These are phyloP conservation scores for Petromus typicus DNA, from an alignment of 2,113 vertebrate species.

Conservation along the genomic window DNA sequence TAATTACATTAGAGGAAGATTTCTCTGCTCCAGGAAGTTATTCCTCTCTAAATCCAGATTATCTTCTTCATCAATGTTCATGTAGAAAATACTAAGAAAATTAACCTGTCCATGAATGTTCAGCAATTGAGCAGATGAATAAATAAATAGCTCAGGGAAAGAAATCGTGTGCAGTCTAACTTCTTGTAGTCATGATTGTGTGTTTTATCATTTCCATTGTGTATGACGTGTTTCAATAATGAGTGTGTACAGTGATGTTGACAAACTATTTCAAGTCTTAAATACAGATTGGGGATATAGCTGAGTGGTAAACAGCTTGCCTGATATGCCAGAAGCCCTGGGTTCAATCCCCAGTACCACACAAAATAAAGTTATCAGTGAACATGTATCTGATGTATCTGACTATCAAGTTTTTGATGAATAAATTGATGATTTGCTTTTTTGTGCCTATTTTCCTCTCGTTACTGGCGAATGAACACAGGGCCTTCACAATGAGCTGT, in stretches of 20 bases:
- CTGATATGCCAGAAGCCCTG: background rate
- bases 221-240: background rate
- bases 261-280: slow-evolving; percentile 22
- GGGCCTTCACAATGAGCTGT: background rate
- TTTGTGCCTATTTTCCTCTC: background rate
- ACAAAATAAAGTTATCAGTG: slow-evolving; percentile 1
- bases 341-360: background rate
- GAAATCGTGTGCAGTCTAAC: background rate
- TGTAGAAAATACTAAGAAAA: slow-evolving; percentile 40
- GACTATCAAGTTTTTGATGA: background rate
- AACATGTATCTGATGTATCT: background rate
- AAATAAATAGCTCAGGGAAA: slow-evolving; percentile 32
- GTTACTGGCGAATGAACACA: background rate
- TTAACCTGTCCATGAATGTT: background rate
- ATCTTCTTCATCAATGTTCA: slow-evolving; percentile 23
- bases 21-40: slow-evolving; percentile 13
- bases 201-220: background rate
- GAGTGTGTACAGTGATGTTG: background rate
- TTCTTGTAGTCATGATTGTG: background rate
- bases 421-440: slow-evolving; percentile 11
- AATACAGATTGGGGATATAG: background rate
- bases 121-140: slow-evolving; percentile 20
- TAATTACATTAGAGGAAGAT: background rate
- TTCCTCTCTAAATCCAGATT: slow-evolving; percentile 15
- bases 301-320: background rate